phyloP scores from a whole-genome alignment of 2,113 vertebrate species.

The Mormyrus iriodes region DNA sequence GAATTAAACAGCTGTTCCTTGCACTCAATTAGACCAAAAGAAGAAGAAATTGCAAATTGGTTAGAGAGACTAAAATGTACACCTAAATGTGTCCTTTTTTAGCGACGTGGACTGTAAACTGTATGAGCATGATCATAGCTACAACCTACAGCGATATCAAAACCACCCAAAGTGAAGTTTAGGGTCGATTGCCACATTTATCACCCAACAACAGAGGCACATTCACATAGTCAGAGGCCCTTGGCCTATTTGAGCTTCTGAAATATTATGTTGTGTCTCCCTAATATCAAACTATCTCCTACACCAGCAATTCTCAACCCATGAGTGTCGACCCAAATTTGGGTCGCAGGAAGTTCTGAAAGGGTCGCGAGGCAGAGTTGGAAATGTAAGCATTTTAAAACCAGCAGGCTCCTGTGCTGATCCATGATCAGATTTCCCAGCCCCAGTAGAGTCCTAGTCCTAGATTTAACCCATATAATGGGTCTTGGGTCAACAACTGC shows the following conservation, averaged over 20 bases:
- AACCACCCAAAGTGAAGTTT: neutral
- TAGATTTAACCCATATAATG: too few relatives aligned
- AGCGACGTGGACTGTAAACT: neutral
- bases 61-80: neutral
- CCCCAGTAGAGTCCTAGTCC: too few relatives aligned
- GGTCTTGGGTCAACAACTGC: too few relatives aligned
- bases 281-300: neutral
- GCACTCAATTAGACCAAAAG: slow-evolving; percentile 12
- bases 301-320: too few relatives aligned
- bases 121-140: neutral
- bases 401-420: too few relatives aligned
- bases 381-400: too few relatives aligned
- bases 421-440: too few relatives aligned
- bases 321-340: too few relatives aligned
- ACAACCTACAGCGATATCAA: neutral
- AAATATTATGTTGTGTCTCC: neutral
- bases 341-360: too few relatives aligned
- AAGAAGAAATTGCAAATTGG: neutral
- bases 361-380: too few relatives aligned
- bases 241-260: too few relatives aligned
- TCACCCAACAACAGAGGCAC: neutral
- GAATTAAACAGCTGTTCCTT: neutral
- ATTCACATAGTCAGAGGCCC: neutral
- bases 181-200: neutral
- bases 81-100: neutral